Evolutionary conservation across 1,140 invertebrate species (phyloP), one percentile per base, ranked within the genome.

Genomic region (Drosophila nigrodunni): DNA sequence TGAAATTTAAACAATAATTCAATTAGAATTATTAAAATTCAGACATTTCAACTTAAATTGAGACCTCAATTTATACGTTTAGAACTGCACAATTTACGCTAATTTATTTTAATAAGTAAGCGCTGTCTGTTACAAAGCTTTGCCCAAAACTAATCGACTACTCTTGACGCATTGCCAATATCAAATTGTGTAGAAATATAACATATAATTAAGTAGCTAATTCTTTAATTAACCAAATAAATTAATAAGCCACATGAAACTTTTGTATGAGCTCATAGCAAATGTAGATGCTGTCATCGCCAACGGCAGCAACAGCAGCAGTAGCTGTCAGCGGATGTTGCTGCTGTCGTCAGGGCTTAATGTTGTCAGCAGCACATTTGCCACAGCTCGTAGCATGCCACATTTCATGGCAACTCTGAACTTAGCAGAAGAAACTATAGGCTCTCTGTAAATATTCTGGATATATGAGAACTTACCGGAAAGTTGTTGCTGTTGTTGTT

Each of bases 331-430:
- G 50, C 50, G 50, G 50, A 52, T 58, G 55, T 58, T 21, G 55
- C n/a, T 41, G 54, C 10, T n/a, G 68, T 34, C 64, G 78, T 46
- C 39, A 21, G 9, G 25, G 39, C 18, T 21, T 82, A 79, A 71
- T 74, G 83, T 77, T 87, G 79, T 88, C 82, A 87, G 77, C 82
- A 37, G 43, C 58, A 35, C 54, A 72, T 80, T 85, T 74, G 30
- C 64, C 60, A 65, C 74, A 77, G 74, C 73, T 55, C 68, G 61
- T 75, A 74, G 80, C 57, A 41, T 62, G 67, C 66, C 34, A 52
- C 67, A 69, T 55, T 75, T 65, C 58, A 82, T 68, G 67, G 49
- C 59, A 64, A 15, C 76, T 66, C 58, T 83, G 80, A 85, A 85
- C 77, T 80, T 74, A 69, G 62, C 77, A 74, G 21, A 8, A 18